Evolutionary conservation across 2,888 invertebrate species (phyloP).

Genomic region (Desoria tigrina): DNA sequence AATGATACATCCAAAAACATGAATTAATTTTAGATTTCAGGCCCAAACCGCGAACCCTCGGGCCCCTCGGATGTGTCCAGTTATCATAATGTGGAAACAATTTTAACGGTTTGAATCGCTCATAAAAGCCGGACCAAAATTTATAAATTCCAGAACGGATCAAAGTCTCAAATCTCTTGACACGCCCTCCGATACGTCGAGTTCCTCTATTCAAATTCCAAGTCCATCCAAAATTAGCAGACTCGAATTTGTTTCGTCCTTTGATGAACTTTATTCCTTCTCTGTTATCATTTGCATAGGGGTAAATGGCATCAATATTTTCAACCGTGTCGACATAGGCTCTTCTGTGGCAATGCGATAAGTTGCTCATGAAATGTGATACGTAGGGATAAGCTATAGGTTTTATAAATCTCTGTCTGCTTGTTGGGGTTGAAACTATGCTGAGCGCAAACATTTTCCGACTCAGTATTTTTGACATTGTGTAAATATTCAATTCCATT

Average conservation of each 20-base stretch:
- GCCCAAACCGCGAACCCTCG: too few relatives aligned
- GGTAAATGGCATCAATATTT: neutral
- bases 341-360: neutral
- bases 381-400: neutral
- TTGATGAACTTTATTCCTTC: neutral
- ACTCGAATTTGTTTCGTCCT: neutral
- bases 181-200: neutral
- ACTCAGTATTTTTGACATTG: neutral
- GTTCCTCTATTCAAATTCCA: too few relatives aligned
- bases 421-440: neutral
- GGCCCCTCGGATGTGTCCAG: too few relatives aligned
- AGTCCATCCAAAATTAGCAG: neutral
- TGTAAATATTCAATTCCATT: neutral
- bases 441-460: neutral
- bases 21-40: too few relatives aligned
- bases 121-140: neutral
- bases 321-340: constrained; percentile 1
- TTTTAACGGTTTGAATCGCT: constrained; percentile 1
- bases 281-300: neutral
- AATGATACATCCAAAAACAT: too few relatives aligned
- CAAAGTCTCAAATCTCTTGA: neutral
- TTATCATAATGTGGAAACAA: constrained; percentile 3
- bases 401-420: neutral
- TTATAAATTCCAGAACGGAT: constrained; percentile 9
- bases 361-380: neutral